Evolutionary conservation across 2,797 vertebrate genomes (phyloP).

Genomic region (Morelia viridis): DNA sequence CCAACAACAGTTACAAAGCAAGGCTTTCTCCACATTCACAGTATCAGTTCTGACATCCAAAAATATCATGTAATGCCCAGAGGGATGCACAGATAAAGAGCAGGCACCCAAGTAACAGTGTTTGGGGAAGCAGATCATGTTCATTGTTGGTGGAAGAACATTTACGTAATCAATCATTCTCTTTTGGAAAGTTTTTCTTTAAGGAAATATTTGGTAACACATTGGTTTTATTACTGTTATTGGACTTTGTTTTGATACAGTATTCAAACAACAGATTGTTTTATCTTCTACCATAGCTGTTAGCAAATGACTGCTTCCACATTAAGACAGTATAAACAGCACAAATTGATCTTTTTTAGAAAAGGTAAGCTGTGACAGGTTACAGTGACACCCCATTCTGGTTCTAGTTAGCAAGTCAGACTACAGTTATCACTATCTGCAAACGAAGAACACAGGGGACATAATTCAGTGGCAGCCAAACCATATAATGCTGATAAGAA

Average conservation of each 20-base stretch:
- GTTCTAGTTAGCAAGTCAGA: slow-evolving; percentile 88
- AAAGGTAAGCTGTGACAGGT: slow-evolving; percentile 68
- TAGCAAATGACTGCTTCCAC: slow-evolving; percentile 64
- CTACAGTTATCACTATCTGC: slow-evolving; percentile 96
- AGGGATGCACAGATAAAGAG: slow-evolving; percentile 45
- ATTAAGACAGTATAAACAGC: slow-evolving; percentile 61
- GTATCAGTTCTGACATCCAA: slow-evolving; percentile 47
- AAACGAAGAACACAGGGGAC: slow-evolving; percentile 86
- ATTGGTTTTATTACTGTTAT: slow-evolving; percentile 49
- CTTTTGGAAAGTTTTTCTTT: slow-evolving; percentile 70
- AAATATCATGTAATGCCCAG: slow-evolving; percentile 48
- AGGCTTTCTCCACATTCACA: slow-evolving; percentile 38
- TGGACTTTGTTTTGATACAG: slow-evolving; percentile 62
- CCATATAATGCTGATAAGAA: slow-evolving; percentile 38
- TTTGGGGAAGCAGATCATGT: slow-evolving; percentile 40
- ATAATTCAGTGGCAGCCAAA: slow-evolving; percentile 75
- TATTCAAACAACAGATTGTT: slow-evolving; percentile 55
- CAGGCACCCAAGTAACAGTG: slow-evolving; percentile 54
- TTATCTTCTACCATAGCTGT: slow-evolving; percentile 73
- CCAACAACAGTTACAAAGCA: slow-evolving; percentile 31
- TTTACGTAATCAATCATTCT: slow-evolving; percentile 58
- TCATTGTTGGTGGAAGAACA: slow-evolving; percentile 56
- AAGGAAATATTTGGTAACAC: slow-evolving; percentile 63
- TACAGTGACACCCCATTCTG: slow-evolving; percentile 84
- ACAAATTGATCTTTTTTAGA: slow-evolving; percentile 60